Conservation (phyloP, 2,888 invertebrate genomes). For the Ommatoiulus sabulosus region DNA sequence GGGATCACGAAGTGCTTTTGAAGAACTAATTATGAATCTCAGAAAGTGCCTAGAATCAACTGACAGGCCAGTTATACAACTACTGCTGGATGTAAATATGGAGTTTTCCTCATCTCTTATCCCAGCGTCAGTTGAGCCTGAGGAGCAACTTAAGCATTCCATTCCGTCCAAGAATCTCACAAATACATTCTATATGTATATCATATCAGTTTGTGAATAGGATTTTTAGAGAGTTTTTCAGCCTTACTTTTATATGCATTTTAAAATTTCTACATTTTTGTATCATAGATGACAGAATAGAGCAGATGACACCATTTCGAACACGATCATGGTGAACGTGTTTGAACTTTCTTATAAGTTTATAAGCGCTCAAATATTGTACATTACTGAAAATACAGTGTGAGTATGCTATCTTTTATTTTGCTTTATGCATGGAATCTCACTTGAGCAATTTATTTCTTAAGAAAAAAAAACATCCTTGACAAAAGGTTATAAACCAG, state of each 20-base stretch:
- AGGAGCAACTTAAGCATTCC: background rate
- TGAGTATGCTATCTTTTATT: too few relatives aligned
- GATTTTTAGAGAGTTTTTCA: background rate
- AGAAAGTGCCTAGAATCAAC: background rate
- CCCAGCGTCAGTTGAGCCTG: background rate
- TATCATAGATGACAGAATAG: background rate
- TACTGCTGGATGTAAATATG: background rate
- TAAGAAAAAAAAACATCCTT: too few relatives aligned
- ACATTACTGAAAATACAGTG: too few relatives aligned
- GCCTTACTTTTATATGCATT: background rate
- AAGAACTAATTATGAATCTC: conserved; percentile 20
- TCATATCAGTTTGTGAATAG: background rate
- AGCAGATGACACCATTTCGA: background rate
- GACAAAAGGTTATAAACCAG: too few relatives aligned
- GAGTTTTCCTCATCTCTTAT: background rate
- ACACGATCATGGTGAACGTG: background rate
- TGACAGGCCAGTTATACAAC: background rate
- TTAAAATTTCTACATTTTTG: background rate
- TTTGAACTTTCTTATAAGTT: background rate
- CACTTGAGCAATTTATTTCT: too few relatives aligned
- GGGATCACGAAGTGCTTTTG: background rate
- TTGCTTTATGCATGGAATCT: too few relatives aligned
- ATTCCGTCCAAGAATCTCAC: background rate
- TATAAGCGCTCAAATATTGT: too few relatives aligned
- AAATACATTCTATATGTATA: background rate